Evolutionary conservation across 2,888 invertebrate genomes (phyloP).

Genomic region (Dioctria rufipes): DNA sequence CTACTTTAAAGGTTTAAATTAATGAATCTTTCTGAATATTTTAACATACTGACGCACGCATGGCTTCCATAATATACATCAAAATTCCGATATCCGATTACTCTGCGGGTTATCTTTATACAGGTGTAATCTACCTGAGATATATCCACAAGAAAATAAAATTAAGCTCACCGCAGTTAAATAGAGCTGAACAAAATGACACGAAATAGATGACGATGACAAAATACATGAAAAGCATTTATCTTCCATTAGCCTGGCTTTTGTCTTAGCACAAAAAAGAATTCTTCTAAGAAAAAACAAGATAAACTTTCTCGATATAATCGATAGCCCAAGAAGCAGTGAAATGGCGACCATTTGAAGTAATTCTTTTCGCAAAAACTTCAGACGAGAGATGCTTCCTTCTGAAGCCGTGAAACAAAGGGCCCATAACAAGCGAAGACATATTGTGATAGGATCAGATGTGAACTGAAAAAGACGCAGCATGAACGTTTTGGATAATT

Average conservation of each 20-base stretch:
- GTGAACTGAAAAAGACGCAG: slow-evolving; percentile 10
- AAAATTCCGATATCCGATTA: too few species aligned
- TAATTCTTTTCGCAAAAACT: background rate
- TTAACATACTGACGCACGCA: too few species aligned
- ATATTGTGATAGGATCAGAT: slow-evolving; percentile 3
- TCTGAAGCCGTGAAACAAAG: background rate
- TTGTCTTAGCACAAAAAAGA: background rate
- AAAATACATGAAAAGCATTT: background rate
- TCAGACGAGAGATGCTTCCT: background rate
- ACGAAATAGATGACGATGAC: too few species aligned
- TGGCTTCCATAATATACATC: too few species aligned
- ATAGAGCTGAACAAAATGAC: too few species aligned
- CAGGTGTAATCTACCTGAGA: too few species aligned
- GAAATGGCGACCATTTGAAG: background rate
- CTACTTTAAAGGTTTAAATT: too few species aligned
- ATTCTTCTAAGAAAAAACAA: background rate
- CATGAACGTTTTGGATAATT: slow-evolving; percentile 5
- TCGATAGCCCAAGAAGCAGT: background rate
- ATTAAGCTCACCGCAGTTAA: too few species aligned
- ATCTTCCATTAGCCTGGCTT: background rate
- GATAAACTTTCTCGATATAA: background rate
- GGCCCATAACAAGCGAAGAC: background rate
- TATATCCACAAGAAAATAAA: too few species aligned
- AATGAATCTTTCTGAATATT: too few species aligned
- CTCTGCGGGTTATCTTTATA: too few species aligned